Evolutionary conservation across 2,888 invertebrate genomes (phyloP), one percentile per base, ranked within the genome.

Genomic region (Hirudinaria manillensis): DNA sequence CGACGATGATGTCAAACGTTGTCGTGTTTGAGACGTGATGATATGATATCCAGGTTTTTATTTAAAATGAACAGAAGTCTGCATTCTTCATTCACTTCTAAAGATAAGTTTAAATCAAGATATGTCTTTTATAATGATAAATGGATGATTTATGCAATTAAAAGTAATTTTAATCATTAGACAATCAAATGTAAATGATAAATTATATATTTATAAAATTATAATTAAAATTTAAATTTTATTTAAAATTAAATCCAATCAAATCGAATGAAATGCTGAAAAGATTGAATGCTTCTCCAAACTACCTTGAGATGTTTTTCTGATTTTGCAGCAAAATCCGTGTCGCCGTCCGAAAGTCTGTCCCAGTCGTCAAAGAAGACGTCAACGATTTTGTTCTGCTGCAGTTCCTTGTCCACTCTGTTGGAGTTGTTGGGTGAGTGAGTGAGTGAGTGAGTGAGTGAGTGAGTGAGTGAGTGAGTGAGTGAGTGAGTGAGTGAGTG

Each of bases 311-410:
- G 80, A 74, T 85, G 85, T 74, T 83, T 84, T 77, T 85, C 85
- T 24, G 85, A 83, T 75, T 85, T 85, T 77, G 81, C 83, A 36
- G 84, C 84, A 77, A 85, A 83, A 19, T 81, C 80, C 56, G 81
- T 81, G 75, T 84, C 82, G 38, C 82, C 82, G 74, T 82, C 83
- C 19, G 83, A 82, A 21, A 85, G 81, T 72, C 81, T 80, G 27
- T 78, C 70, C 84, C 84, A 85, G 80, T 86, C 86, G 78, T 84
- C 83, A 77, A 79, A 82, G 80, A 86, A 86, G n/a, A 85, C 83
- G 78, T 86, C 82, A 82, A 84, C 83, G 36, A 86, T 85, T 75
- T 84, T 83, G 81, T 86, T 86, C 79, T 86, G 86, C 78, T 86
- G 85, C 61, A 86, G 78, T 10, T 84, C 83, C 71, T 82, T 77